Evolutionary conservation across 2,797 vertebrate genomes (phyloP).

Genomic region (Smutsia temminckii): DNA sequence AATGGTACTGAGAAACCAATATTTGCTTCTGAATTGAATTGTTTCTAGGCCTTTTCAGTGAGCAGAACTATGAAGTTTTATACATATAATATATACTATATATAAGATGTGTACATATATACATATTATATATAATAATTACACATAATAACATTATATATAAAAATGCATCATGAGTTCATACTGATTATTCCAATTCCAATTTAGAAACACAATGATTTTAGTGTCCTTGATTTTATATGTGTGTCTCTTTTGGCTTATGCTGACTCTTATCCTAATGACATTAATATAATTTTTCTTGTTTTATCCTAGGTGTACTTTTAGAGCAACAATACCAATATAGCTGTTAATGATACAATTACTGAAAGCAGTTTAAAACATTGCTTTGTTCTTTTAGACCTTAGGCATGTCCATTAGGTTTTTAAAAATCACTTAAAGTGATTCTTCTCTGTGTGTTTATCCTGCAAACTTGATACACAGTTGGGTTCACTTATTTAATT

Average conservation of each 20-base stretch:
- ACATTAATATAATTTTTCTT: neutral
- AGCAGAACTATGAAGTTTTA: neutral
- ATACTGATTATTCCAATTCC: neutral
- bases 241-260: neutral
- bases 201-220: neutral
- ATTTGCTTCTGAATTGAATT: neutral
- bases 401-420: neutral
- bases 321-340: neutral
- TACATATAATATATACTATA: neutral
- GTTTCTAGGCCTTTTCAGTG: neutral
- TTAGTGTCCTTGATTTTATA: neutral
- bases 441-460: neutral
- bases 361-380: neutral
- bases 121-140: neutral
- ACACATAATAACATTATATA: neutral
- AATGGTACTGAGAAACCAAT: neutral
- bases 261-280: neutral
- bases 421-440: neutral
- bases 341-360: neutral
- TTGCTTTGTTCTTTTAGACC: conserved; percentile 15
- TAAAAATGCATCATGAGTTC: neutral
- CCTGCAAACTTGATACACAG: neutral
- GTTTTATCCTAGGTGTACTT: neutral
- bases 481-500: neutral
- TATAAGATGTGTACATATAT: neutral